Base-by-base conservation (phyloP, 2,888 invertebrate species). In the Epinotia bilunana region DNA sequence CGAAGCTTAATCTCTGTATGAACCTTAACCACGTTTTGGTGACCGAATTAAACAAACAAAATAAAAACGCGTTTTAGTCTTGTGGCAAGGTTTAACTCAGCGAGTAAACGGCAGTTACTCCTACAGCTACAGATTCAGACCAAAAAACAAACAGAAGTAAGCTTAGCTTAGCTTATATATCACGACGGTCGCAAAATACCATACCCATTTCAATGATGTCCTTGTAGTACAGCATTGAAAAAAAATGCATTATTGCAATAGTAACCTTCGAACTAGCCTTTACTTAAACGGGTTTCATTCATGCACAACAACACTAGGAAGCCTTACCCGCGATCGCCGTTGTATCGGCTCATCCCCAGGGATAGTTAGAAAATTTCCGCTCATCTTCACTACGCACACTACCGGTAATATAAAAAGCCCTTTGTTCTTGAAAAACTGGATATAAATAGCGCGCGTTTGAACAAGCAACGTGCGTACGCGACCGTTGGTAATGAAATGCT, bases 301-400 rank as follows among this genome's bases (percentile, higher is more conserved):
- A 70, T 58, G 70, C 72, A 79, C 64, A 57, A 75, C 72, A 77
- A 23, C n/a, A 79, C 23, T 46, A 63, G 7, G 79, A 85, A 86
- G 79, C 82, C 92, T 92, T 91, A 94, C 94, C 88, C 94, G 85
- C 61, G 92, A 90, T 74, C 94, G 84, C 79, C 84, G 86, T 79
- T 91, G 90, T 75, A 93, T 90, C 33, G 89, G 83, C 73, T 91
- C 91, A 77, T 92, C 92, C 69, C 91, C 92, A 39, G 94, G 94
- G 79, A 94, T 93, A 16, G 93, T 93, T 39, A 94, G 88, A 78
- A 92, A 94, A 81, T 94, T 94, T 76, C 93, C 92, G 87, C 94
- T 94, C 94, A 94, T 94, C 85, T 88, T 92, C 85, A 86, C 88
- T 80, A 80, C 77, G 76, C 76, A 79, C 82, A 79, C 78, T 82